Percentiles rank a stretch among this genome's conserved stretches.
Evolutionary conservation across 2,888 invertebrate species (phyloP).

Genomic region (Laothoe populi): DNA sequence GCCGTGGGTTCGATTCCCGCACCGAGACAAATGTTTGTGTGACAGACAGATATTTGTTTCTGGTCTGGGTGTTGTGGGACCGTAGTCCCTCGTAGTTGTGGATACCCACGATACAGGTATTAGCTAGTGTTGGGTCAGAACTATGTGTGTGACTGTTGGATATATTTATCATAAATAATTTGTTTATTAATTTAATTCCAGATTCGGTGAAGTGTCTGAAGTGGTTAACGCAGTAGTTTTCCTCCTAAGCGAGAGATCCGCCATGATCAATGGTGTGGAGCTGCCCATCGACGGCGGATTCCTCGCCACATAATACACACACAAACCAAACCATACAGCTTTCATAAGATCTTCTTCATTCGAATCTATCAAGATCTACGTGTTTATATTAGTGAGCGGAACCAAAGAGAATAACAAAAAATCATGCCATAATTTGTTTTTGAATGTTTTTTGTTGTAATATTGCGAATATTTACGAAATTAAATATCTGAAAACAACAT

Average conservation of each 20-base stretch:
- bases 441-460: background rate
- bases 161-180: background rate
- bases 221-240: constrained; percentile 92
- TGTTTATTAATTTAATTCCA: constrained; percentile 48
- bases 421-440: constrained; percentile 8
- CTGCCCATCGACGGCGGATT: constrained; percentile 94
- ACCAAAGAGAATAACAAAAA: constrained; percentile 20
- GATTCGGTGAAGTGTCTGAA: constrained; percentile 91
- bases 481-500: constrained; percentile 2
- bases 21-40: no score
- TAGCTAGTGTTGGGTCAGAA: no score
- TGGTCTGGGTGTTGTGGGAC: no score
- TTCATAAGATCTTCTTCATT: constrained; percentile 5
- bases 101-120: no score
- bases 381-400: constrained; percentile 16
- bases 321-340: constrained; percentile 20
- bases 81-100: no score
- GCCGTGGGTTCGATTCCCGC: no score
- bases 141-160: no score
- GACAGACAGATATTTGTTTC: no score
- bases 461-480: constrained; percentile 6
- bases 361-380: constrained; percentile 9
- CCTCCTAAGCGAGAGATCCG: constrained; percentile 90
- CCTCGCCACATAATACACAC: constrained; percentile 73
- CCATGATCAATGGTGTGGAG: constrained; percentile 91